Base-by-base conservation (phyloP, 1,140 invertebrate species). In the Procambarus virginalis region DNA sequence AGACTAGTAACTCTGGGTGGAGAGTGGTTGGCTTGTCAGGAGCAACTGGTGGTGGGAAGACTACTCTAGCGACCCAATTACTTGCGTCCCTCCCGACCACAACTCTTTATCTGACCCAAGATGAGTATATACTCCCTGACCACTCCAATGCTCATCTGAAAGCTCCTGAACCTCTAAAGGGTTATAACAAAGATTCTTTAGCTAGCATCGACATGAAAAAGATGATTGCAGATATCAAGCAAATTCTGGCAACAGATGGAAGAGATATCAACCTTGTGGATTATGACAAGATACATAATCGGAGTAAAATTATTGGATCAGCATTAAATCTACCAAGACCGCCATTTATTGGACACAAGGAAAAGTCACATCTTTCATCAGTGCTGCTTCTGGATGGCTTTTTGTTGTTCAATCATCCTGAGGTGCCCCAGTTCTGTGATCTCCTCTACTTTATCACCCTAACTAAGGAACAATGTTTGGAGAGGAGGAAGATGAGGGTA, bases 111-210 rank as follows among this genome's bases (percentile, higher is more conserved):
- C 22, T 89, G 8, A 84, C 80, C 46, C 87, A 89, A 70, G 87
- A 89, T 77, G 80, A 89, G 58, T 89, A 89, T 79, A 84, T 89
- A 51, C 87, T 89, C n/a, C 87, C 87, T n/a, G 73, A 84, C 55
- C n/a, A 75, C 22, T 48, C 83, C 51, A 34, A n/a, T 2, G 73
- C 6, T n/a, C 87, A 89, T 20, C 55, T 49, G 22, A 75, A 73
- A 9, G 87, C 80, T 6, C 87, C 87, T 4, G n/a, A 58, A 14
- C 79, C 79, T 14, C 14, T 89, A 20, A 12, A 2, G n/a, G 87
- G 87, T 51, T n/a, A 60, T 12, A 89, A 89, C 34, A 89, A 89
- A 45, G 80, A 89, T 51, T 46, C 87, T 3, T 70, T 89, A 20
- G 8, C n/a, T 6, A 89, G 87, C 73, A 64, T 89, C 58, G 80